Evolutionary conservation across 2,888 invertebrate species (phyloP).

Genomic region (Metacarcinus magister): DNA sequence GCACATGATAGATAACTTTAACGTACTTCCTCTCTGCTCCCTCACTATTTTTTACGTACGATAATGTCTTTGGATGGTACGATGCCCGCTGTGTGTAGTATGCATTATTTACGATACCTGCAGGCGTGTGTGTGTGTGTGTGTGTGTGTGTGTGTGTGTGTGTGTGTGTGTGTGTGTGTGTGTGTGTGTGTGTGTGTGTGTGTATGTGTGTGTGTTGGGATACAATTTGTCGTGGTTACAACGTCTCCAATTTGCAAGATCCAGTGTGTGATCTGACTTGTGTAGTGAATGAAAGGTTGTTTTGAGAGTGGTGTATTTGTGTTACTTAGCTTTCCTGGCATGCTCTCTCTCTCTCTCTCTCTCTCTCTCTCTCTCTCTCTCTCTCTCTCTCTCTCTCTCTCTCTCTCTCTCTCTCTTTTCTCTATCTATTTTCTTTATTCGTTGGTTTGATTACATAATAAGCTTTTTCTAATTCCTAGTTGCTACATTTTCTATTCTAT

Average conservation of each 20-base stretch:
- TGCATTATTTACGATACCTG: conserved; percentile 34
- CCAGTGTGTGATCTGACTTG: background rate
- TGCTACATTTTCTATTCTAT: background rate
- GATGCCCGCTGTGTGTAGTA: conserved; percentile 1
- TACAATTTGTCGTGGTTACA: background rate
- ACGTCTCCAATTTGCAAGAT: background rate
- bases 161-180: no score
- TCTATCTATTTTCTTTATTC: background rate
- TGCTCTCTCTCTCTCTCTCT: background rate
- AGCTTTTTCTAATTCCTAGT: no score
- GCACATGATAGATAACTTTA: background rate
- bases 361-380: background rate
- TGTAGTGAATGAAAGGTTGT: background rate
- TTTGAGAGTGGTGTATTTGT: background rate
- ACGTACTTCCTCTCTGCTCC: background rate
- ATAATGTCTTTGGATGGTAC: background rate
- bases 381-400: background rate
- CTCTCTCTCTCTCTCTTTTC: background rate
- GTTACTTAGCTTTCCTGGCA: background rate
- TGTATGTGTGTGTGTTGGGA: conserved; percentile 3
- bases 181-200: background rate
- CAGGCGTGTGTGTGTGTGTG: background rate
- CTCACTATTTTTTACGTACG: background rate
- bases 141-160: no score
- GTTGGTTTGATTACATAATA: background rate